Evolutionary conservation across 2,113 vertebrate species (phyloP).

Genomic region (Grammomys surdaster): DNA sequence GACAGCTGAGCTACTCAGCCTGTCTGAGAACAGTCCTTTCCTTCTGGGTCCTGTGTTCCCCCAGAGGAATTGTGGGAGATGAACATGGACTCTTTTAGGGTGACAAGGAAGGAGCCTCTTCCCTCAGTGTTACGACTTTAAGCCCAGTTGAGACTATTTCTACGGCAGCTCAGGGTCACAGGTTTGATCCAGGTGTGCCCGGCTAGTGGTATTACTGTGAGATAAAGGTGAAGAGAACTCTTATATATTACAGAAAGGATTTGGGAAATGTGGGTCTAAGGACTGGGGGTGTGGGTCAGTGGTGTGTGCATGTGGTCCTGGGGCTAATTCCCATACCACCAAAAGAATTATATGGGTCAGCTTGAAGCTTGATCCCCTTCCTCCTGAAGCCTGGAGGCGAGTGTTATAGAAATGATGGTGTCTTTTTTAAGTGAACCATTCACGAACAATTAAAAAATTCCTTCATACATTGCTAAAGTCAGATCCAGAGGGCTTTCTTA

Average conservation of each 20-base stretch:
- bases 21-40: slow-evolving; percentile 21
- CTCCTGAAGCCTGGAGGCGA: slow-evolving; percentile 50
- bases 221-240: neutral
- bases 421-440: slow-evolving; percentile 73
- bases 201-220: slow-evolving; percentile 14
- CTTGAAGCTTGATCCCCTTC: slow-evolving; percentile 45
- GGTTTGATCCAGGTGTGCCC: neutral
- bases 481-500: slow-evolving; percentile 65
- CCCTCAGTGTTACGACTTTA: neutral
- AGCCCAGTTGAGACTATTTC: neutral
- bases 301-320: neutral
- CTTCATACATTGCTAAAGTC: slow-evolving; percentile 67
- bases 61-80: neutral
- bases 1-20: neutral
- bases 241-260: neutral
- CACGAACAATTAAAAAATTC: slow-evolving; percentile 78
- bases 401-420: slow-evolving; percentile 64
- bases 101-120: neutral
- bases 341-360: neutral
- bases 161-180: neutral
- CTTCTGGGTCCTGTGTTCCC: neutral
- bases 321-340: neutral
- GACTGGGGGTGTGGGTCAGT: neutral
- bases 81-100: slow-evolving; percentile 27
- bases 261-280: slow-evolving; percentile 23